phyloP scores from a whole-genome alignment of 1,140 invertebrate genomes.

The Drosophila sproati region DNA sequence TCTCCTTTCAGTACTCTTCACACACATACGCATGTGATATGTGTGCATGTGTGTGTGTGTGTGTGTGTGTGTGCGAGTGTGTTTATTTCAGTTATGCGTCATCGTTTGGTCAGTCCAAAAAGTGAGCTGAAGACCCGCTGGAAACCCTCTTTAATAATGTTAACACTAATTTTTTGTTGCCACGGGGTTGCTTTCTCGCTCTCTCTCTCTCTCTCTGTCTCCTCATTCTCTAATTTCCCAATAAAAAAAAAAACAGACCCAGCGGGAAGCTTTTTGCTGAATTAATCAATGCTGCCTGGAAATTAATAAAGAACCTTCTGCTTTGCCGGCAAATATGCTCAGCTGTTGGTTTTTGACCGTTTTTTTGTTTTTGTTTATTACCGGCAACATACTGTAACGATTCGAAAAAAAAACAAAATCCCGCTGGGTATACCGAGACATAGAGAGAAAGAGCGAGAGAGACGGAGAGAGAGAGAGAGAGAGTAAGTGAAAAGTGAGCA shows the following conservation, averaged over 20 bases:
- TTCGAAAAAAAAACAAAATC: no score
- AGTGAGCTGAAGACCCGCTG: not conserved
- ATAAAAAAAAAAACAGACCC: no score
- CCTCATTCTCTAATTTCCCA: constrained; percentile 17
- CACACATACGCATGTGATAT: not conserved
- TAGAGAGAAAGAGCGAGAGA: constrained; percentile 10
- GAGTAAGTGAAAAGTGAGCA: not conserved
- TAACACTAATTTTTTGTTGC: constrained; percentile 4
- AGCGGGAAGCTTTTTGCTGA: no score
- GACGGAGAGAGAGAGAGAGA: not conserved
- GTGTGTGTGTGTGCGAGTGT: not conserved
- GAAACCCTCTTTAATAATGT: constrained; percentile 2
- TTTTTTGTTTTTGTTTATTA: no score
- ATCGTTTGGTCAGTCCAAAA: not conserved
- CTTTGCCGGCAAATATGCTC: no score
- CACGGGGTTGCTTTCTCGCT: constrained; percentile 24
- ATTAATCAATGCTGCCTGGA: no score
- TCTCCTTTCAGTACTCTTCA: not conserved
- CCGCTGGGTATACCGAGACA: constrained; percentile 18
- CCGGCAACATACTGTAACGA: no score
- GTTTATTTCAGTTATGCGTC: not conserved
- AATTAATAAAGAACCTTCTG: no score
- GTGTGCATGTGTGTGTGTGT: not conserved
- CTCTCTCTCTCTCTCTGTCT: not conserved
- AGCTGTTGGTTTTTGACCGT: no score